Percentiles rank a stretch among this genome's conserved stretches.
These are phyloP conservation scores for Heliconius erato DNA, from an alignment of 2,888 invertebrate species.

Conservation along the genomic window DNA sequence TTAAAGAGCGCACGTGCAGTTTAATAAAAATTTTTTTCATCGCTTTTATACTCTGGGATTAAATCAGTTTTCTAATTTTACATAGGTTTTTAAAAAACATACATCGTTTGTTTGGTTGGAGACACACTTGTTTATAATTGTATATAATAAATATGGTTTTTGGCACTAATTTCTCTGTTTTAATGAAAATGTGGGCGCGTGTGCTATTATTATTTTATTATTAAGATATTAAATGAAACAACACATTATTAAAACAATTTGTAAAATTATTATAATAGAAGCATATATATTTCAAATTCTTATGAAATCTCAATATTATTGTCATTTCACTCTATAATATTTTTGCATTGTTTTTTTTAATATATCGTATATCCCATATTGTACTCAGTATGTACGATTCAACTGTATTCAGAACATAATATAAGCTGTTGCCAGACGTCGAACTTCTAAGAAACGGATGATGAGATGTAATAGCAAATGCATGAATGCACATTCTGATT, in stretches of 20 bases:
- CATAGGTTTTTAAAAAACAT: not conserved
- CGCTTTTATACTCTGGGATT: not conserved
- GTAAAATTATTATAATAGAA: not conserved
- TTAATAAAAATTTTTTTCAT: slow-evolving; percentile 5
- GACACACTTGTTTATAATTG: slow-evolving; percentile 20
- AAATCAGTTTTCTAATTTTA: not conserved
- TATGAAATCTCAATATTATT: too few relatives aligned
- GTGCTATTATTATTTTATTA: slow-evolving; percentile 9
- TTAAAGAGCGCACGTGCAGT: slow-evolving; percentile 43
- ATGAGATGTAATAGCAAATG: slow-evolving; percentile 46
- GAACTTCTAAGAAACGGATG: slow-evolving; percentile 68
- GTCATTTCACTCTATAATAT: not conserved
- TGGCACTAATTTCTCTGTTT: slow-evolving; percentile 35
- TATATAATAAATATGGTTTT: slow-evolving; percentile 30
- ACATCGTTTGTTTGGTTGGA: not conserved
- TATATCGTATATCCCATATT: slow-evolving; percentile 22
- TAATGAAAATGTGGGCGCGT: slow-evolving; percentile 33
- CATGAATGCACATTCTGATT: slow-evolving; percentile 22
- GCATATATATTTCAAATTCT: not conserved
- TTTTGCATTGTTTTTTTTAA: too few relatives aligned
- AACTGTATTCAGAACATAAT: slow-evolving; percentile 43
- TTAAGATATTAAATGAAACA: slow-evolving; percentile 3
- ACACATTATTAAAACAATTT: not conserved
- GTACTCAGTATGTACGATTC: slow-evolving; percentile 44
- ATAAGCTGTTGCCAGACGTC: slow-evolving; percentile 57